Percentiles rank a stretch among this genome's conserved stretches.
Conservation (phyloP, 2,797 vertebrate genomes). For the Sphenodon punctatus region DNA sequence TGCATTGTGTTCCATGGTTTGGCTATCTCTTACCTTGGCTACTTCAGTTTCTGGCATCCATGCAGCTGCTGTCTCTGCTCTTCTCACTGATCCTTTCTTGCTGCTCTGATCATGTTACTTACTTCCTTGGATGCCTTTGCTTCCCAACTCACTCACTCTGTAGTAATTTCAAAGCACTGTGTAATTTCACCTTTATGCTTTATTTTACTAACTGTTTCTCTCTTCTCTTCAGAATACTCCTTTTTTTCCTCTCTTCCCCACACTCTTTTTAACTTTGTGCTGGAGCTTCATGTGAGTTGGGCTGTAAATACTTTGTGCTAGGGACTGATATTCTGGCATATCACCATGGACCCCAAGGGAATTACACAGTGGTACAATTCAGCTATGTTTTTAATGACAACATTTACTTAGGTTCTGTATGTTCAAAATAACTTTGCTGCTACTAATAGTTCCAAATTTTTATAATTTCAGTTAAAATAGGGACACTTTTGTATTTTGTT, state of each 20-base stretch:
- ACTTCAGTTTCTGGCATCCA: background rate
- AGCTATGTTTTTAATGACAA: no score
- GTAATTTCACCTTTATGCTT: background rate
- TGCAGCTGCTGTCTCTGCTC: background rate
- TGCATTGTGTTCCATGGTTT: no score
- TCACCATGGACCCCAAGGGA: background rate
- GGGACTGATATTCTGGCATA: background rate
- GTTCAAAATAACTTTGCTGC: background rate
- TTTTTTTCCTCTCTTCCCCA: background rate
- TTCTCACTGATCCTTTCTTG: background rate
- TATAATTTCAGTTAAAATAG: background rate
- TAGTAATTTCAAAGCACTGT: conserved; percentile 2
- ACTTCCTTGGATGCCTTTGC: background rate
- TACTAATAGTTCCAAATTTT: background rate
- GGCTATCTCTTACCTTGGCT: no score
- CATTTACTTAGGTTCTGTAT: no score
- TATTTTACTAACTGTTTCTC: background rate
- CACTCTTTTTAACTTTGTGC: no score
- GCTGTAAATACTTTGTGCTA: background rate
- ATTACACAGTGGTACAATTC: background rate
- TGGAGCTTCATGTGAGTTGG: background rate
- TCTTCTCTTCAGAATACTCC: background rate
- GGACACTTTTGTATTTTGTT: background rate
- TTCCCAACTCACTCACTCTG: background rate
- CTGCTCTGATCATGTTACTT: background rate